Base-by-base conservation (phyloP, 2,888 invertebrate genomes). In the Caenorhabditis sinica region DNA sequence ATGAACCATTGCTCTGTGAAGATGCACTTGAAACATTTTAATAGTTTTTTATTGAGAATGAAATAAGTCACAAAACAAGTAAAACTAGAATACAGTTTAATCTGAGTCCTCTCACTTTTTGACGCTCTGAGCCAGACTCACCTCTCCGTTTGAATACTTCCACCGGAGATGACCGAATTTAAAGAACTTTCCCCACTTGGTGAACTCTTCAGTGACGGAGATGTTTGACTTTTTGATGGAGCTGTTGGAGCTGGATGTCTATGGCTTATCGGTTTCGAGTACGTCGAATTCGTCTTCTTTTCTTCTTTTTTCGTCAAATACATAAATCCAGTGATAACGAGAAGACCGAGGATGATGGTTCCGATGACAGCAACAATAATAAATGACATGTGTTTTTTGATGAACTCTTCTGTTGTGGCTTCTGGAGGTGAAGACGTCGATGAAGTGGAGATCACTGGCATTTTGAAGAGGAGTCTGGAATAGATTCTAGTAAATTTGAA, bases 281-380 rank as follows among this genome's bases (percentile, higher is more conserved):
- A 4, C 1, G 28, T 60, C 17, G 60, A 60, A 15, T 36, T 17
- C 6, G 30, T 33, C 36, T 28, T 28, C 30, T 60, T 60, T 20
- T 33, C 33, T n/a, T 36, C 30, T 30, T 60, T 60, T 20, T 60
- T 60, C 60, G 60, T 60, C 36, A 60, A 20, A 36, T 60, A 36
- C 33, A 60, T 60, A n/a, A n/a, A 33, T n/a, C 60, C 60, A 60
- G 60, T 9, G 30, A 13, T 17, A 36, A 36, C 17, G 6, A 60
- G 60, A n/a, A 60, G 60, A 36, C 33, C 36, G n/a, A 60, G n/a
- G 30, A 60, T 60, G 6, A 60, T 60, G 60, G 28, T 30, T 60
- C 60, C 60, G 36, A 60, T 60, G n/a, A 33, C 17, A 17, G 60
- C 28, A 60, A 36, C 60, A 20, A 60, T 20, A 36, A 60, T 60